These are phyloP conservation scores for Hydrolagus affinis DNA, from an alignment of 2,113 vertebrate genomes.

Conservation along the genomic window DNA sequence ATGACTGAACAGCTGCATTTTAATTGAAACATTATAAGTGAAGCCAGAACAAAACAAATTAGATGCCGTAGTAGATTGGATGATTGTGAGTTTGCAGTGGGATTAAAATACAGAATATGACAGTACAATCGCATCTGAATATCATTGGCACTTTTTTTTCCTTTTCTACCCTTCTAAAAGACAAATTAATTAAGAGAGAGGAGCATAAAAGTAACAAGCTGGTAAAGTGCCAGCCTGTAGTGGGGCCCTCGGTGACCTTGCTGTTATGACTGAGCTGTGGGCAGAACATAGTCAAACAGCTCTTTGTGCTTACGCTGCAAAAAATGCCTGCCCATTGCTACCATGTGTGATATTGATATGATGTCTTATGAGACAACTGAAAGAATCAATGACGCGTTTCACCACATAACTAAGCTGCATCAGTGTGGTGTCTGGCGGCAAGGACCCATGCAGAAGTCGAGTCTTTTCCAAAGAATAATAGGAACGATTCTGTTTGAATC, in stretches of 20 bases:
- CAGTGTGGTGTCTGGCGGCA: neutral
- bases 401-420: neutral
- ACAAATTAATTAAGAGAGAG: neutral
- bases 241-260: neutral
- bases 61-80: conserved; percentile 19
- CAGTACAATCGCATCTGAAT: conserved; percentile 26
- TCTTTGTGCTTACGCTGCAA: neutral
- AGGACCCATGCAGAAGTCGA: neutral
- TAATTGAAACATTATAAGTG: conserved; percentile 30
- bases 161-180: conserved; percentile 20
- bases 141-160: conserved; percentile 20
- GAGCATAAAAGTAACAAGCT: neutral
- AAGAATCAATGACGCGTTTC: neutral
- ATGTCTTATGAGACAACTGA: neutral
- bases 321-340: neutral
- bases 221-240: neutral
- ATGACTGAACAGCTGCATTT: conserved; percentile 29
- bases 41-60: conserved; percentile 29
- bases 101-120: conserved; percentile 28
- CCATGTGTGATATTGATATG: neutral
- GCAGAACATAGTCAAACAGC: neutral
- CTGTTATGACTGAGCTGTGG: neutral
- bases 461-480: neutral
- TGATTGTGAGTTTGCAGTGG: conserved; percentile 23
- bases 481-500: too few species aligned